Evolutionary conservation across 2,113 vertebrate genomes (phyloP).

Genomic region (Aepyceros melampus): DNA sequence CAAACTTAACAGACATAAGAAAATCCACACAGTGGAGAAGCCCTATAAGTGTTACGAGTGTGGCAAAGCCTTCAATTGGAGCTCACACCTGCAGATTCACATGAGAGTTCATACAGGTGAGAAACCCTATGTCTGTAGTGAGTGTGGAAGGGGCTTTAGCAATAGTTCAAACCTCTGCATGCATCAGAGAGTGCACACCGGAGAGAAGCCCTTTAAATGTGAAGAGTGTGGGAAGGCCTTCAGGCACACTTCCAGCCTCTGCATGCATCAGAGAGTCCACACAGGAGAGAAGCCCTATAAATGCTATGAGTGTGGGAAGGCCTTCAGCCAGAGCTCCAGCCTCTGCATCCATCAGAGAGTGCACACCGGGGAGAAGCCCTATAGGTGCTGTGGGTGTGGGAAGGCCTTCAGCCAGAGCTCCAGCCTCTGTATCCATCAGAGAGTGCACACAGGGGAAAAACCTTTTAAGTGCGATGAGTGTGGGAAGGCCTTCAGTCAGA

Average conservation of each 20-base stretch:
- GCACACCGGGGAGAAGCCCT: conserved; percentile 75
- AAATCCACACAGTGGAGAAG: conserved; percentile 75
- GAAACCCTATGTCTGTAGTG: conserved; percentile 73
- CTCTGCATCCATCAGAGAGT: conserved; percentile 74
- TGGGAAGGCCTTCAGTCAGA: conserved; percentile 74
- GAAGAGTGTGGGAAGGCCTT: conserved; percentile 73
- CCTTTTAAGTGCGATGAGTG: conserved; percentile 75
- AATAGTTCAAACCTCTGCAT: conserved; percentile 72
- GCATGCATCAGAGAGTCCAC: conserved; percentile 71
- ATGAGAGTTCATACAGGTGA: conserved; percentile 74
- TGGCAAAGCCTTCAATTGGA: conserved; percentile 76
- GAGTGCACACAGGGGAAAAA: conserved; percentile 76
- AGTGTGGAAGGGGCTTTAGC: conserved; percentile 75
- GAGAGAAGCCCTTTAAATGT: conserved; percentile 75
- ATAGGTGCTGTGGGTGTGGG: conserved; percentile 75
- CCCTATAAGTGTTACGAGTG: conserved; percentile 76
- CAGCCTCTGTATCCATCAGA: conserved; percentile 70
- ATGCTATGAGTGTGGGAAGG: conserved; percentile 76
- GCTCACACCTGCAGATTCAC: conserved; percentile 72
- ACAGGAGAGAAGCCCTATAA: conserved; percentile 75
- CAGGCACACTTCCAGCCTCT: conserved; percentile 68
- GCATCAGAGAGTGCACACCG: conserved; percentile 76
- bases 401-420: conserved; percentile 77
- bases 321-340: conserved; percentile 73
- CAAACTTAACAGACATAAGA: conserved; percentile 74